A percentile compares a stretch with the other conserved stretches of the same genome.
These are phyloP conservation scores for Lagocephalus sceleratus DNA, from an alignment of 2,797 vertebrate genomes.

Conservation along the genomic window DNA sequence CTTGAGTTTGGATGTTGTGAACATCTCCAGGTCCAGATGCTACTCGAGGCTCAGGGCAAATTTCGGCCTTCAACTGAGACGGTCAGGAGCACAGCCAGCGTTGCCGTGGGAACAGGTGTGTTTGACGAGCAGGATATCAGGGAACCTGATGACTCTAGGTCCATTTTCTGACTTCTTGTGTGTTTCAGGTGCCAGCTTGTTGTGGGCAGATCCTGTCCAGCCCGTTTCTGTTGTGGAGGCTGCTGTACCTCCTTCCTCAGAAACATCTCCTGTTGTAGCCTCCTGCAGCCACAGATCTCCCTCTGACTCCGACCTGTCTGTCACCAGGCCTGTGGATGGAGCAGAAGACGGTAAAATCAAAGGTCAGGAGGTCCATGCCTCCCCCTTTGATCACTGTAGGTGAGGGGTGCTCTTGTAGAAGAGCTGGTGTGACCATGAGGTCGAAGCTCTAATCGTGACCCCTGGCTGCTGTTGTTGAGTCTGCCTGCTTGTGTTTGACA, in stretches of 20 bases:
- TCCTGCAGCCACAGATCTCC: conserved; percentile 9
- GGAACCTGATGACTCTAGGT: too few species aligned
- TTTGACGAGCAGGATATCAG: conserved; percentile 70
- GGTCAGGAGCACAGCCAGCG: conserved; percentile 70
- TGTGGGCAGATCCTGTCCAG: conserved; percentile 77
- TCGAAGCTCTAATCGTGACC: neutral
- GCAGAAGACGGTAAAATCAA: conserved; percentile 43
- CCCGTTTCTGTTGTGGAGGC: conserved; percentile 45
- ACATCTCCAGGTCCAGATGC: conserved; percentile 84
- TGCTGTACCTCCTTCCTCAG: conserved; percentile 1
- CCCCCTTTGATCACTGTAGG: conserved; percentile 36
- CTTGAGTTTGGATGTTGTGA: too few species aligned
- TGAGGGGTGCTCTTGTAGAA: conserved; percentile 25
- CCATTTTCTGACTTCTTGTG: neutral
- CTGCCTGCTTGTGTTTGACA: neutral
- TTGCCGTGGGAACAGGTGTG: conserved; percentile 92
- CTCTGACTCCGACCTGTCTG: conserved; percentile 51
- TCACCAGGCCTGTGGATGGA: conserved; percentile 9
- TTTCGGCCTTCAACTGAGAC: conserved; percentile 59
- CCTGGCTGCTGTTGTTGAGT: neutral
- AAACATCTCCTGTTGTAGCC: neutral
- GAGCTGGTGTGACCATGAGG: neutral
- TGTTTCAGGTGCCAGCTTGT: conserved; percentile 87
- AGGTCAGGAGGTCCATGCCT: conserved; percentile 15
- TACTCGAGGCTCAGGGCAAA: conserved; percentile 85